These are phyloP conservation scores for Alcedo atthis DNA, from an alignment of 2,797 vertebrate species.

Conservation along the genomic window DNA sequence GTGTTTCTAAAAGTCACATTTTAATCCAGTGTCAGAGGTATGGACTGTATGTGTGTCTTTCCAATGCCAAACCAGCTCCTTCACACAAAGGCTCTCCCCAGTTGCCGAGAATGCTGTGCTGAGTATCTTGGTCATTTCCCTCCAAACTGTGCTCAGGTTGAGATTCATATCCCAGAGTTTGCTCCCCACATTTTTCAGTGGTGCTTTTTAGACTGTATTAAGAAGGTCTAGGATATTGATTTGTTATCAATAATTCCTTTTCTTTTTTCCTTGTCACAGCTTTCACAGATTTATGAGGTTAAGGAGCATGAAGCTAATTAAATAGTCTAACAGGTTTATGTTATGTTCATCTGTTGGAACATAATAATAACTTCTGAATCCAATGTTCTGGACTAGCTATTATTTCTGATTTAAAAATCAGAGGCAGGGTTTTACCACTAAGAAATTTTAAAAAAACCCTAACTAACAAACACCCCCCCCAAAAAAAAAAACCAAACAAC, in stretches of 20 bases:
- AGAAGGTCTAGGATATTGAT: constrained; percentile 1
- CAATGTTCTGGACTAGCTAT: constrained; percentile 9
- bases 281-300: constrained; percentile 52
- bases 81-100: not conserved
- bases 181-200: not conserved
- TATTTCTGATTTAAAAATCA: constrained; percentile 52
- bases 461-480: not conserved
- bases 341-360: constrained; percentile 42
- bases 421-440: not conserved
- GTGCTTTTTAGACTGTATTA: not conserved
- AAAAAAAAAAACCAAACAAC: not conserved
- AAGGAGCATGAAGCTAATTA: constrained; percentile 60
- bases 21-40: not conserved
- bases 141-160: not conserved
- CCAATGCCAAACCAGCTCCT: not conserved
- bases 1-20: not conserved
- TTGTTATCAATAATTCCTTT: constrained; percentile 35
- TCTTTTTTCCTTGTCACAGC: constrained; percentile 23
- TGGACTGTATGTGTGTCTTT: not conserved
- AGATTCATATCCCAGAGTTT: not conserved
- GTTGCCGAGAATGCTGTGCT: not conserved
- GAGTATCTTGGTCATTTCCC: not conserved
- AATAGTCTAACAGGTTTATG: constrained; percentile 57
- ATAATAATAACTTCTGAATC: constrained; percentile 24
- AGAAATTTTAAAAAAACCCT: not conserved